Conservation (phyloP, 2,797 vertebrate species). For the Urophycis tenuis region DNA sequence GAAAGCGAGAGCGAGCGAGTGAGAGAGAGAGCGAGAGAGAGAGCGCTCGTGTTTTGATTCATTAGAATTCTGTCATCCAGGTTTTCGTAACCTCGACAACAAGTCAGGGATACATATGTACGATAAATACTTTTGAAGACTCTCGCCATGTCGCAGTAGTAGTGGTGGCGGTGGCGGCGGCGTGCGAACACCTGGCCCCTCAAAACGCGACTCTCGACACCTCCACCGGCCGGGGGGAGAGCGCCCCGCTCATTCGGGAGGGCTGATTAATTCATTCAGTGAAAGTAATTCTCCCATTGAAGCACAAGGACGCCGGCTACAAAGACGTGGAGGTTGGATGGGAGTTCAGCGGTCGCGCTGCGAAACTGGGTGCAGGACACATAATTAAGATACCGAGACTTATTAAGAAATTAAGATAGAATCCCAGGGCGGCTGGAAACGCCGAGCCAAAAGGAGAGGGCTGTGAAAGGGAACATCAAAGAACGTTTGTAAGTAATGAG, state of each 20-base stretch:
- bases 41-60: constrained; percentile 10
- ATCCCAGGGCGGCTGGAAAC: constrained; percentile 29
- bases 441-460: constrained; percentile 28
- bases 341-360: constrained; percentile 21
- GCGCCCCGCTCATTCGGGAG: constrained; percentile 30
- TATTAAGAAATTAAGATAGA: constrained; percentile 52
- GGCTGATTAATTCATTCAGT: constrained; percentile 36
- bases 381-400: constrained; percentile 49
- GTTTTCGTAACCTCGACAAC: constrained; percentile 38
- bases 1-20: too few relatives aligned
- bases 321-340: constrained; percentile 42
- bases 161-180: too few relatives aligned
- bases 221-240: constrained; percentile 1
- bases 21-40: constrained; percentile 10
- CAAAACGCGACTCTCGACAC: neutral
- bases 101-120: constrained; percentile 13
- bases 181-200: neutral
- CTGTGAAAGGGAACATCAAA: constrained; percentile 37
- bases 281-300: constrained; percentile 22
- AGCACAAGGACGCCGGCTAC: constrained; percentile 20
- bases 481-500: constrained; percentile 20
- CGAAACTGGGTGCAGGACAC: constrained; percentile 34
- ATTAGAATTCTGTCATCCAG: constrained; percentile 8
- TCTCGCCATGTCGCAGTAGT: neutral
- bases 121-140: neutral